phyloP scores from a whole-genome alignment of 1,140 invertebrate genomes.

The Chionoecetes opilio region DNA sequence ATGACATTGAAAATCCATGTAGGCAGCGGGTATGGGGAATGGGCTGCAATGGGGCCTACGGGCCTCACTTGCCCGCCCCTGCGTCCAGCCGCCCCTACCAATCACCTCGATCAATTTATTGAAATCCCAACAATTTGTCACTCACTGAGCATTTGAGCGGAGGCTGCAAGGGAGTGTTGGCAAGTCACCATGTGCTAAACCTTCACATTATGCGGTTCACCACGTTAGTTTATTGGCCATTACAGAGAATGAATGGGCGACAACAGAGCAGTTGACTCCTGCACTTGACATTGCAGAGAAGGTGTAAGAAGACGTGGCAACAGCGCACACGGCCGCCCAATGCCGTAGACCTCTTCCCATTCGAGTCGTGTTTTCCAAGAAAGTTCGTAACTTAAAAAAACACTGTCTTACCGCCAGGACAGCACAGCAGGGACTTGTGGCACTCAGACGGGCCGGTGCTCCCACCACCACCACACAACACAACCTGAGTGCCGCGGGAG shows the following conservation, averaged over 20 bases:
- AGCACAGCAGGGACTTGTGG: background rate
- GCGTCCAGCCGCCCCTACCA: slow-evolving; percentile 66
- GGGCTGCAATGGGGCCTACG: slow-evolving; percentile 39
- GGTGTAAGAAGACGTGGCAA: slow-evolving; percentile 75
- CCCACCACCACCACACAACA: slow-evolving; percentile 65
- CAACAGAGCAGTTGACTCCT: slow-evolving; percentile 72
- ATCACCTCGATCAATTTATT: slow-evolving; percentile 76
- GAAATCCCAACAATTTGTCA: slow-evolving; percentile 73
- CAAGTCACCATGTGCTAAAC: slow-evolving; percentile 43
- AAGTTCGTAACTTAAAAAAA: slow-evolving; percentile 67
- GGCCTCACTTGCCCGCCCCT: slow-evolving; percentile 38
- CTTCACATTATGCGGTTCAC: slow-evolving; percentile 59
- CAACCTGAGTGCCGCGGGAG: slow-evolving; percentile 43
- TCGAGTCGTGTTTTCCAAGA: slow-evolving; percentile 69
- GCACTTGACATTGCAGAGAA: slow-evolving; percentile 77
- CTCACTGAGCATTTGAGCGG: slow-evolving; percentile 60
- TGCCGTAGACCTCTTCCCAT: slow-evolving; percentile 75
- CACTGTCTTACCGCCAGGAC: slow-evolving; percentile 22
- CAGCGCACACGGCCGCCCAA: slow-evolving; percentile 72
- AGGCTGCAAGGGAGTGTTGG: slow-evolving; percentile 42
- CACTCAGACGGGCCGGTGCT: background rate
- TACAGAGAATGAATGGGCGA: slow-evolving; percentile 76
- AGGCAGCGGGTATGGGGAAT: background rate
- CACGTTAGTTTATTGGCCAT: slow-evolving; percentile 66
- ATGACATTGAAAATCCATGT: background rate